These are phyloP conservation scores for Mimumesa dahlbomi DNA, from an alignment of 2,888 invertebrate genomes.

Conservation along the genomic window DNA sequence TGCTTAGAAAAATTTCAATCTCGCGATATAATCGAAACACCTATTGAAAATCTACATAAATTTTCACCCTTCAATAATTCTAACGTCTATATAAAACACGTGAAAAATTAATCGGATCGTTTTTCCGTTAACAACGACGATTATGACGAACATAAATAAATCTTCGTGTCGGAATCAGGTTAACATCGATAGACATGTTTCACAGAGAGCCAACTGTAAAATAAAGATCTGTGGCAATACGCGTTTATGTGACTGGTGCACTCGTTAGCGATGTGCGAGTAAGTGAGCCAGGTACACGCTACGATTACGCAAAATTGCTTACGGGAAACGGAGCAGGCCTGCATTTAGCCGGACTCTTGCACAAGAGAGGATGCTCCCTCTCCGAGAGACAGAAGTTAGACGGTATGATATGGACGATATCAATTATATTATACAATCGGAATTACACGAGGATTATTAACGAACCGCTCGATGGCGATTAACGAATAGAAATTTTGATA, in stretches of 20 bases:
- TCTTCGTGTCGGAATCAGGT: too few relatives aligned
- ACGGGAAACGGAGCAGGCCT: constrained; percentile 72
- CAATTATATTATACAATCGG: neutral
- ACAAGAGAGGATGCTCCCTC: constrained; percentile 60
- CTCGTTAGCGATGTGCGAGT: constrained; percentile 51
- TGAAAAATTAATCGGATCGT: too few relatives aligned
- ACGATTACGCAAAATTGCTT: constrained; percentile 74
- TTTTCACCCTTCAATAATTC: too few relatives aligned
- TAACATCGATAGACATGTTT: neutral
- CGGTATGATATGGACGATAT: constrained; percentile 8
- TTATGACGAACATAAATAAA: too few relatives aligned
- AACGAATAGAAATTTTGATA: too few relatives aligned
- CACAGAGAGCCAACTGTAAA: neutral
- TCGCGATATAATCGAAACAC: too few relatives aligned
- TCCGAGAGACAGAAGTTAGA: constrained; percentile 20
- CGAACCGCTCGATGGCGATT: too few relatives aligned
- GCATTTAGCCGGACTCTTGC: constrained; percentile 61
- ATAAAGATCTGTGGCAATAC: constrained; percentile 25
- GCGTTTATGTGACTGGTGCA: constrained; percentile 32
- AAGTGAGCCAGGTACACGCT: constrained; percentile 28
- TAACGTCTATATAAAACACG: too few relatives aligned
- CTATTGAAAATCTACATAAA: too few relatives aligned
- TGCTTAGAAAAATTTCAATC: too few relatives aligned
- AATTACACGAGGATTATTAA: neutral
- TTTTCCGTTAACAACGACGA: too few relatives aligned